Evolutionary conservation across 2,888 invertebrate species (phyloP).

Genomic region (Escarpia spicata): DNA sequence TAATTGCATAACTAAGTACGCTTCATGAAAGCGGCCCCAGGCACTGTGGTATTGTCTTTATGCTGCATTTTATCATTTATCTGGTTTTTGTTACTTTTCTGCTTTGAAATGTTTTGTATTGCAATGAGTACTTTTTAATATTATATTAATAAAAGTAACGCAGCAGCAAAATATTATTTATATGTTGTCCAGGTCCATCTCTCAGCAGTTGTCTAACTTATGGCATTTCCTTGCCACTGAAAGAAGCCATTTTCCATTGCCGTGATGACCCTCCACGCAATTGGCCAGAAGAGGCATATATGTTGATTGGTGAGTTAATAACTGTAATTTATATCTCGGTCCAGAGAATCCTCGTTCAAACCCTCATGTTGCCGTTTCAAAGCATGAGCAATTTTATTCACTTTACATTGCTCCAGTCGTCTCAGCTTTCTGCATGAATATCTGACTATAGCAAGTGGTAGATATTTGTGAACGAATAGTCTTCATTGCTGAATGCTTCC

Average conservation of each 20-base stretch:
- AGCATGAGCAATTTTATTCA: too few species aligned
- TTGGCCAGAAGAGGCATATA: conserved; percentile 79
- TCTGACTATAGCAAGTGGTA: too few species aligned
- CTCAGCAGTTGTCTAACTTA: conserved; percentile 75
- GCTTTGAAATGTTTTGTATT: background rate
- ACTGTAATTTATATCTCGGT: background rate
- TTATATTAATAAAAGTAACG: background rate
- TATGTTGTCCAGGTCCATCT: background rate
- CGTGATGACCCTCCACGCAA: conserved; percentile 77
- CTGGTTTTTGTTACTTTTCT: background rate
- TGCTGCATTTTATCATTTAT: background rate
- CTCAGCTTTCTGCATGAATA: too few species aligned
- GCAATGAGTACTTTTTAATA: background rate
- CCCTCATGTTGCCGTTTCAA: too few species aligned
- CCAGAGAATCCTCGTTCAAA: too few species aligned
- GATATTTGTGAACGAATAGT: too few species aligned
- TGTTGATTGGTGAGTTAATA: conserved; percentile 70
- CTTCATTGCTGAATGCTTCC: too few species aligned
- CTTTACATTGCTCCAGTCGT: too few species aligned
- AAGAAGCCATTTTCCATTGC: conserved; percentile 77
- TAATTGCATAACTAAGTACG: too few species aligned
- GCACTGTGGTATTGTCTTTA: background rate
- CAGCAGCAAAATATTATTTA: background rate
- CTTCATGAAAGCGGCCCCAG: too few species aligned
- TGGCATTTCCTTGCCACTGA: conserved; percentile 76